phyloP scores from a whole-genome alignment of 2,888 invertebrate species.

The Dasypolia templi region DNA sequence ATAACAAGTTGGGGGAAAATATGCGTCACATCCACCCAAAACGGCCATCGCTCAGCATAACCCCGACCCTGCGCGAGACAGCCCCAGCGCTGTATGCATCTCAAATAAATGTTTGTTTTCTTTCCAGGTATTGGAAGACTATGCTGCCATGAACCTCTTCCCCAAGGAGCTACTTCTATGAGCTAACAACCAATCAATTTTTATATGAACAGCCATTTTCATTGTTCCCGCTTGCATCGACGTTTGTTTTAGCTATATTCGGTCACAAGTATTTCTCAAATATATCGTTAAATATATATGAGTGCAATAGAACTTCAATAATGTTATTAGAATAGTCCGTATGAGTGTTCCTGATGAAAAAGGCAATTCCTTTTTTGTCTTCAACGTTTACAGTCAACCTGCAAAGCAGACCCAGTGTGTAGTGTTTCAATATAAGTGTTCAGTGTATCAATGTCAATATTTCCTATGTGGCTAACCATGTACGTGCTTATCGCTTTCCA shows the following conservation, averaged over 20 bases:
- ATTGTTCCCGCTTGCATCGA: conserved; percentile 52
- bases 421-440: conserved; percentile 19
- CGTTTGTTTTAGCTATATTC: conserved; percentile 37
- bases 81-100: too few relatives aligned
- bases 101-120: conserved; percentile 23
- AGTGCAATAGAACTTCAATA: neutral
- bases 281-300: conserved; percentile 7
- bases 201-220: conserved; percentile 53
- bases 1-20: too few relatives aligned
- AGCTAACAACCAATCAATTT: conserved; percentile 69
- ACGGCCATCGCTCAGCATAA: too few relatives aligned
- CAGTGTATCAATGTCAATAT: conserved; percentile 38
- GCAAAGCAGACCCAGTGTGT: conserved; percentile 4
- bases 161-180: conserved; percentile 93
- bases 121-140: conserved; percentile 94
- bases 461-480: conserved; percentile 24
- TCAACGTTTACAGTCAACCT: conserved; percentile 5
- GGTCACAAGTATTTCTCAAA: conserved; percentile 36
- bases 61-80: too few relatives aligned
- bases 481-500: conserved; percentile 42
- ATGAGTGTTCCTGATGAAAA: neutral
- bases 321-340: conserved; percentile 13
- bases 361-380: neutral
- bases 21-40: too few relatives aligned
- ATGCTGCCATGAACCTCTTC: conserved; percentile 95